Conservation (phyloP, 2,797 vertebrate species). For the Onychomys leucogaster region DNA sequence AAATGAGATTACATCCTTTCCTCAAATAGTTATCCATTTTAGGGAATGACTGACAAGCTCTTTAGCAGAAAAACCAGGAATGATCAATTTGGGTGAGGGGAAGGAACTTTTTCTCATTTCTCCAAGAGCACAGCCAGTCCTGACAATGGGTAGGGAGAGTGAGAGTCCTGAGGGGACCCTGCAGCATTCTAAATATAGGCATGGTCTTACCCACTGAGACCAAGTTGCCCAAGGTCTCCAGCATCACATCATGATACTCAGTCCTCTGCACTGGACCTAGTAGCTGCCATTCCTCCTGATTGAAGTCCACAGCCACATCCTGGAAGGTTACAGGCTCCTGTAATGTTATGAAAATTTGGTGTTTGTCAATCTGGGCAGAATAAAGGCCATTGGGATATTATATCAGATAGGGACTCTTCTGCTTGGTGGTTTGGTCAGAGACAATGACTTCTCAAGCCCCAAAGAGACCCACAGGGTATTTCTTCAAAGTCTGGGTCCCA, state of each 20-base stretch:
- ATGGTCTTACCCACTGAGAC: slow-evolving; percentile 75
- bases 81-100: not conserved
- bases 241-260: slow-evolving; percentile 77
- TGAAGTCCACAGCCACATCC: slow-evolving; percentile 79
- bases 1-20: not conserved
- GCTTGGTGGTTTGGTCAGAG: not conserved
- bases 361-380: not conserved
- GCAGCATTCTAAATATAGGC: too few species aligned
- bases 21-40: not conserved
- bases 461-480: not conserved
- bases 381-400: not conserved
- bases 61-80: not conserved
- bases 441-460: not conserved
- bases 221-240: slow-evolving; percentile 78
- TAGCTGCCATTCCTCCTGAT: slow-evolving; percentile 77
- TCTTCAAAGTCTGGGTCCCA: not conserved
- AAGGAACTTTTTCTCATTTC: not conserved
- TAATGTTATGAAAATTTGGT: not conserved
- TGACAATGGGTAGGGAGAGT: not conserved
- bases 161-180: rapidly evolving
- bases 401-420: not conserved
- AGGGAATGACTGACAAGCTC: not conserved
- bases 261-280: slow-evolving; percentile 62
- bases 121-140: not conserved
- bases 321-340: slow-evolving; percentile 80